Base-by-base conservation (phyloP, 64 coral and sea anemone species). In the Anthopleura sola region DNA sequence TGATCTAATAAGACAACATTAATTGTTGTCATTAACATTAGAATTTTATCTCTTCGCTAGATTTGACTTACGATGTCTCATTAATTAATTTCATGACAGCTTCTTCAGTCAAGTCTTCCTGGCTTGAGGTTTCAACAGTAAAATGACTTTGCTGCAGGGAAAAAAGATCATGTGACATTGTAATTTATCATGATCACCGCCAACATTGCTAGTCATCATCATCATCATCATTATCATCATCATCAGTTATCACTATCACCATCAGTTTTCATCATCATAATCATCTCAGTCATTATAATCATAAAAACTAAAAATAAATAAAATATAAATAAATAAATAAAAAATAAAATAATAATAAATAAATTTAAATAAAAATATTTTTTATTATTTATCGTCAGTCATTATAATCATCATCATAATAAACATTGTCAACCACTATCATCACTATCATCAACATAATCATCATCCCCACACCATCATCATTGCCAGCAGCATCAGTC, bases 31-130 rank as follows among this genome's bases (percentile, higher is more conserved):
- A n/a, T n/a, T n/a, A n/a, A n/a, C n/a, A n/a, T n/a, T n/a, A n/a
- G n/a, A n/a, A n/a, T n/a, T n/a, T n/a, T n/a, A n/a, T n/a, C n/a
- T n/a, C n/a, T n/a, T n/a, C n/a, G 58, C 58, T 3, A 24, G 40
- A 66, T 8, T 15, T 34, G 15, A 79, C 76, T 88, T 68, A 94
- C 92, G 87, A 90, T 54, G 78, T 82, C 10, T 94, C 92, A 16
- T 60, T 58, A 8, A 94, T 1, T 6, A 82, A 36, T 60, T 83
- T 87, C 80, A 90, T 87, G 13, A 94, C 81, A 40, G 78, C 88
- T 28, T 90, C 88, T 78, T 94, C 85, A 16, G 84, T 90, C 51
- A 94, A 20, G 21, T 94, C 92, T 85, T 85, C 79, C 62, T 19
- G 86, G 21, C 66, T 49, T 37, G 49, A 64, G 36, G 88, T 90